These are phyloP conservation scores for Oenanthe melanoleuca DNA, from an alignment of 2,113 vertebrate genomes.

Conservation along the genomic window DNA sequence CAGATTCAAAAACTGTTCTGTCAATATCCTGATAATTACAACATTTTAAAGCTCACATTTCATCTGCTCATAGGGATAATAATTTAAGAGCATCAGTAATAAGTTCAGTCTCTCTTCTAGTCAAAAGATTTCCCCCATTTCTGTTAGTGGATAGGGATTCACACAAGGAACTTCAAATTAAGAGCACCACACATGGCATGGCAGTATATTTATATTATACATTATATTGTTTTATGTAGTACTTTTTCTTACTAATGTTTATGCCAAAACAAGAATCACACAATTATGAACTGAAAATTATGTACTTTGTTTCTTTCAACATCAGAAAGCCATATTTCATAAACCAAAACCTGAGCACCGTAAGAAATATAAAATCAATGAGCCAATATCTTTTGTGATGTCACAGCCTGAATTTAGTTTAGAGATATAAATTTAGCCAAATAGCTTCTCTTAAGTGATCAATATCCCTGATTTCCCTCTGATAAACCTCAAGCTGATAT, in stretches of 20 bases:
- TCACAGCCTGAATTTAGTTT: background rate
- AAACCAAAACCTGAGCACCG: background rate
- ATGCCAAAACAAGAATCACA: background rate
- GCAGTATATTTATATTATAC: background rate
- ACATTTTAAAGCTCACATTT: background rate
- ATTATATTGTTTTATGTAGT: background rate
- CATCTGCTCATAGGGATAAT: background rate
- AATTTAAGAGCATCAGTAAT: background rate
- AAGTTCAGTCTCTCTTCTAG: background rate
- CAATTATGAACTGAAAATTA: background rate
- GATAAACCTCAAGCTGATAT: background rate
- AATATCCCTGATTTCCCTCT: background rate
- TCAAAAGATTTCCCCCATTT: background rate
- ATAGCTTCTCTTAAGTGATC: background rate
- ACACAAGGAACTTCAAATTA: background rate
- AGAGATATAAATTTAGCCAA: background rate
- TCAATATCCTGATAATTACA: background rate
- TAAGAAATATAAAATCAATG: background rate
- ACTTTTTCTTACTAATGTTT: background rate
- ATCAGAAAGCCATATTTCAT: background rate
- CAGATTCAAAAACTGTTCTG: background rate
- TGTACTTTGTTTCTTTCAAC: background rate
- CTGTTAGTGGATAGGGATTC: background rate
- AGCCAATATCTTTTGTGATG: background rate
- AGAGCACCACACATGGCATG: background rate